These are phyloP conservation scores for Cryptophagus acutangulus DNA, from an alignment of 2,888 invertebrate genomes.

Conservation along the genomic window DNA sequence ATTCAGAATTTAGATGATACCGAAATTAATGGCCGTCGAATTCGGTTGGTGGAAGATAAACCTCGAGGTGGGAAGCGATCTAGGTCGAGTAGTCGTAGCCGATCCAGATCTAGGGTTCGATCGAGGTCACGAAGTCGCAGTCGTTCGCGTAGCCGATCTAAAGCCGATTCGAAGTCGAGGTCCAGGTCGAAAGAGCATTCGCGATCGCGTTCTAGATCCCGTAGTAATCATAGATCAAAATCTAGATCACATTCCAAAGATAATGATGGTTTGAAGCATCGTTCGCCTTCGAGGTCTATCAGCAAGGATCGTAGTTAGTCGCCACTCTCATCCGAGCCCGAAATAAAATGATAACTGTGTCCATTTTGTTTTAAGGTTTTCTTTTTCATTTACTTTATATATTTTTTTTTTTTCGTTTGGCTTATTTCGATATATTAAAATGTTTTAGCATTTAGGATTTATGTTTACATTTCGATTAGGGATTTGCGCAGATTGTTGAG, in stretches of 20 bases:
- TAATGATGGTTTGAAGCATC: constrained; percentile 14
- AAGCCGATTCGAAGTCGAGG: background rate
- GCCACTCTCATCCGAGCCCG: too few species aligned
- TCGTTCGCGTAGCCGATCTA: background rate
- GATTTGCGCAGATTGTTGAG: too few species aligned
- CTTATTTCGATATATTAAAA: too few species aligned
- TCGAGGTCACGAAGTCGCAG: background rate
- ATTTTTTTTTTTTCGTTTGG: too few species aligned
- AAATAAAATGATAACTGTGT: too few species aligned
- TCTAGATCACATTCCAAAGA: constrained; percentile 30
- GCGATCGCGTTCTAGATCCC: constrained; percentile 14
- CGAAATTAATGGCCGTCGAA: constrained; percentile 87
- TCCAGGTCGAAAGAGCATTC: constrained; percentile 4
- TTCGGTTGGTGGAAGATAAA: constrained; percentile 82
- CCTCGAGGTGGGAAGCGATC: constrained; percentile 55
- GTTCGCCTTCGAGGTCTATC: constrained; percentile 22
- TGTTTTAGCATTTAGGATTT: too few species aligned
- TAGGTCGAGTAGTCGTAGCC: constrained; percentile 18
- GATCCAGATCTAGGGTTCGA: constrained; percentile 23
- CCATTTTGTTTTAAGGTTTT: too few species aligned
- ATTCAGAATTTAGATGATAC: constrained; percentile 92
- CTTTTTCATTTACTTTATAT: too few species aligned
- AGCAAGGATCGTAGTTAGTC: too few species aligned
- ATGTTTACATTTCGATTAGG: too few species aligned
- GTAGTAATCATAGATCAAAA: constrained; percentile 17